Percentiles rank a stretch among this genome's conserved stretches.
phyloP scores from a whole-genome alignment of 2,888 invertebrate genomes.

The Watsonalla cultraria region DNA sequence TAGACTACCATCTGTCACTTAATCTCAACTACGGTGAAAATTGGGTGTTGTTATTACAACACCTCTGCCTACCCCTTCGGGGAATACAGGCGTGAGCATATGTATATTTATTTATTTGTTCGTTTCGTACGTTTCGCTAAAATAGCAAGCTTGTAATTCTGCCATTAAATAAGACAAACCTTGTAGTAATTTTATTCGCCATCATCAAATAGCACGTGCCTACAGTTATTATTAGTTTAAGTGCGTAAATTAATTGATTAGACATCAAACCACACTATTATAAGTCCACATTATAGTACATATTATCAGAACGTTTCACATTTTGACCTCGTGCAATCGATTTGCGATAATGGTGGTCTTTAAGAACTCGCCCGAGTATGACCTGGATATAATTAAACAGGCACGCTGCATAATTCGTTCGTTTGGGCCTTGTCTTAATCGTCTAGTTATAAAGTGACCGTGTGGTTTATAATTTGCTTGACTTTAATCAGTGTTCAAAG shows the following conservation, averaged over 20 bases:
- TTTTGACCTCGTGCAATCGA: constrained; percentile 14
- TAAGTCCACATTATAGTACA: not conserved
- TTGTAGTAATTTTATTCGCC: too few species aligned
- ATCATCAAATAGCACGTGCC: too few species aligned
- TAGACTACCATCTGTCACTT: too few species aligned
- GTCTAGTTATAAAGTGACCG: not conserved
- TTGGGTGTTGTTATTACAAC: too few species aligned
- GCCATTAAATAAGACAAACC: too few species aligned
- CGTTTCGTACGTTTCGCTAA: too few species aligned
- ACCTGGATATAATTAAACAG: not conserved
- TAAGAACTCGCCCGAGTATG: constrained; percentile 1
- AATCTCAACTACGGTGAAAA: too few species aligned
- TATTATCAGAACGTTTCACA: constrained; percentile 13
- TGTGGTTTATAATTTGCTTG: not conserved
- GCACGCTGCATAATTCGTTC: not conserved
- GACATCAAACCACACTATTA: not conserved
- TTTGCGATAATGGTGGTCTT: constrained; percentile 4
- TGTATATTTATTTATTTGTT: too few species aligned
- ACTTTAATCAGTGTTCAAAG: too few species aligned
- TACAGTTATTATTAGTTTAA: not conserved
- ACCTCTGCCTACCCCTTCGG: too few species aligned
- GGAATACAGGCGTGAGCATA: too few species aligned
- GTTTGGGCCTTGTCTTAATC: not conserved
- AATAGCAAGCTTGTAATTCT: too few species aligned
- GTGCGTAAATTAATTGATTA: not conserved